Conservation (phyloP, 2,113 vertebrate genomes). For the Sus scrofa region DNA sequence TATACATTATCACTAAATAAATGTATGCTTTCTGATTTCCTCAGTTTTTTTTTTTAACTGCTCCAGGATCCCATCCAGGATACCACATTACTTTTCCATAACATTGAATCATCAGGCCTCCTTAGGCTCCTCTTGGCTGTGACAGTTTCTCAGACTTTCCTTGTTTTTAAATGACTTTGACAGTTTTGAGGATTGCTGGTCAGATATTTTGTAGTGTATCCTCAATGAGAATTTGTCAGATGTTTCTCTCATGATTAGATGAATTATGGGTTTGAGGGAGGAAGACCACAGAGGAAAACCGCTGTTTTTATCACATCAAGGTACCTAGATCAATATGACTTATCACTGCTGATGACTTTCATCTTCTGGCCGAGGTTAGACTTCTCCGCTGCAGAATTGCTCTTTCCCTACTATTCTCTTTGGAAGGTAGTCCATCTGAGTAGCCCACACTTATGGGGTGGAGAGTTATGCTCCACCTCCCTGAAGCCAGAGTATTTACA, state of each 20-base stretch:
- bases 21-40: not conserved
- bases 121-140: not conserved
- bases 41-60: not conserved
- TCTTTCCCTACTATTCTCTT: not conserved
- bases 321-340: not conserved
- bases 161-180: conserved; percentile 2
- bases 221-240: not conserved
- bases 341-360: not conserved
- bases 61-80: not conserved
- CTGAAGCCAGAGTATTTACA: not conserved
- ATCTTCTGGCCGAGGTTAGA: not conserved
- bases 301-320: not conserved
- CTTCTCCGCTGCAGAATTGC: not conserved
- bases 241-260: conserved; percentile 22
- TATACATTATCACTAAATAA: not conserved
- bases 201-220: not conserved
- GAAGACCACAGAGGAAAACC: not conserved
- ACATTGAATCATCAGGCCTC: not conserved
- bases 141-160: not conserved
- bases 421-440: not conserved
- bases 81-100: not conserved
- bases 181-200: not conserved
- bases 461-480: not conserved
- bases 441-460: not conserved
- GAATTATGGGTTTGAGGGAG: not conserved